Percentiles rank a stretch among this genome's conserved stretches.
phyloP scores from a whole-genome alignment of 2,113 vertebrate species.

The Ovibos moschatus region DNA sequence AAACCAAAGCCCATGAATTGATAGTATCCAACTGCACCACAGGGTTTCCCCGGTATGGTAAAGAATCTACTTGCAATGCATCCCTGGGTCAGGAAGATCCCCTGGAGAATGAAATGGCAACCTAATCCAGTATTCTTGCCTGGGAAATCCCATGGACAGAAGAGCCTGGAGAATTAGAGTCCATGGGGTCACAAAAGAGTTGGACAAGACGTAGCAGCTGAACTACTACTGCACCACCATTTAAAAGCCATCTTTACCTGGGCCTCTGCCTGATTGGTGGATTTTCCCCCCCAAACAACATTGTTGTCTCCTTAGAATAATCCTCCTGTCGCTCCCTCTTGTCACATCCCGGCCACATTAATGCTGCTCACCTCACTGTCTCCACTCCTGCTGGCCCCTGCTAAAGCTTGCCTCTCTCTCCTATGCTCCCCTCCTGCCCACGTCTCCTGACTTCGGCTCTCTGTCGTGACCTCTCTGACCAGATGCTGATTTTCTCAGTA shows the following conservation, averaged over 20 bases:
- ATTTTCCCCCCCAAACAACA: background rate
- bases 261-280: background rate
- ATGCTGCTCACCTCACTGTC: fast-evolving
- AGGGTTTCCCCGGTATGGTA: background rate
- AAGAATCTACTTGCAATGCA: background rate
- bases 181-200: background rate
- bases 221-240: background rate
- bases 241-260: background rate
- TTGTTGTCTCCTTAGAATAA: background rate
- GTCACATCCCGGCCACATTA: background rate
- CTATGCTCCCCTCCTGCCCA: background rate
- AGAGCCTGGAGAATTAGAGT: background rate
- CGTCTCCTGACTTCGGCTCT: background rate
- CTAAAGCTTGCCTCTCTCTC: background rate
- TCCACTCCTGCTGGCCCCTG: background rate
- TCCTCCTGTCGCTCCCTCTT: background rate
- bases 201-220: background rate
- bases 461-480: background rate
- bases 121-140: background rate
- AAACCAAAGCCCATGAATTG: background rate
- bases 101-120: background rate
- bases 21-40: background rate
- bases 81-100: background rate
- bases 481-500: background rate
- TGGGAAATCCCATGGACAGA: background rate